phyloP scores from a whole-genome alignment of 2,113 vertebrate species.

The Acinonyx jubatus region DNA sequence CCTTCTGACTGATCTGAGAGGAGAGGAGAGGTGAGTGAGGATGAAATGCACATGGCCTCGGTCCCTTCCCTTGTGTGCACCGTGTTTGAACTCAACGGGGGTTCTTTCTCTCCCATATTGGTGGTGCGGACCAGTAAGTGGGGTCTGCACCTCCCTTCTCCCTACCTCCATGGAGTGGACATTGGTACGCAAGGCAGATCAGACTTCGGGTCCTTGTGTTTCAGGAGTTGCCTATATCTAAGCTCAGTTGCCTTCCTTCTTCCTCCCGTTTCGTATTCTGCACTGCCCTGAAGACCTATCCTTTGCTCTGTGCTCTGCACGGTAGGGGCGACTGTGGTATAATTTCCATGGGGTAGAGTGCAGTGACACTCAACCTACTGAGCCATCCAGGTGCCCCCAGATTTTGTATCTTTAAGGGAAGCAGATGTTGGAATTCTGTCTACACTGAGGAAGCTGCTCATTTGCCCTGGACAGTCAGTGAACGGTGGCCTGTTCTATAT shows the following conservation, averaged over 20 bases:
- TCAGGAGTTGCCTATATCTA: not conserved
- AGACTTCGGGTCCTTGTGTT: not conserved
- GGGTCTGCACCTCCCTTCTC: too few species aligned
- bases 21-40: not conserved
- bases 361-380: not conserved
- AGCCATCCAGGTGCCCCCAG: accelerated
- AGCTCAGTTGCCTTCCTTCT: not conserved
- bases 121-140: accelerated
- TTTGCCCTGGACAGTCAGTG: not conserved
- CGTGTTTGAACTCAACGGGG: too few species aligned
- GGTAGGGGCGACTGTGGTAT: not conserved
- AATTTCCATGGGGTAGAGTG: not conserved
- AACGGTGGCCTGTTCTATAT: not conserved
- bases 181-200: too few species aligned
- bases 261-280: not conserved
- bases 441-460: accelerated
- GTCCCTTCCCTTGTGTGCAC: not conserved
- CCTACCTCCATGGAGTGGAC: not conserved
- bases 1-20: not conserved
- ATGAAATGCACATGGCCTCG: not conserved
- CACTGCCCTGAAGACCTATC: not conserved
- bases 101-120: not conserved
- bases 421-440: not conserved
- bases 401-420: not conserved
- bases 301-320: not conserved